phyloP scores from a whole-genome alignment of 1,140 invertebrate species.

The Drosophila parabipectinata region DNA sequence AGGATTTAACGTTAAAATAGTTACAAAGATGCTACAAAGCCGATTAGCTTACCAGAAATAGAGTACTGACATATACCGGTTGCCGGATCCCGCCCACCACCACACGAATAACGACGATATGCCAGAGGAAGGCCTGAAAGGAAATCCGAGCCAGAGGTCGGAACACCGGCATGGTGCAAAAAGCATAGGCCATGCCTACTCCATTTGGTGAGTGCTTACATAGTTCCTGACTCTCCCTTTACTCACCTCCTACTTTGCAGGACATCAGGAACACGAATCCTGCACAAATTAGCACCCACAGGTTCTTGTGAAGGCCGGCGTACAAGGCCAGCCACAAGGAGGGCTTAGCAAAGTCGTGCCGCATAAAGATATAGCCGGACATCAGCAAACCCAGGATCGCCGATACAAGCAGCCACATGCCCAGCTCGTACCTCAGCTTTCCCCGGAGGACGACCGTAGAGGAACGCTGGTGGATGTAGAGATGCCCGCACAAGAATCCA shows the following conservation, averaged over 20 bases:
- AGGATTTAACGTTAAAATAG: neutral
- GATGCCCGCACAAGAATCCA: slow-evolving; percentile 63
- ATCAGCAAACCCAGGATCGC: slow-evolving; percentile 42
- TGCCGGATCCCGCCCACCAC: slow-evolving; percentile 60
- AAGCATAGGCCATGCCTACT: slow-evolving; percentile 62
- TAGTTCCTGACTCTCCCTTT: neutral
- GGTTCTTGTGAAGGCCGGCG: slow-evolving; percentile 68
- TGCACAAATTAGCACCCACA: slow-evolving; percentile 67
- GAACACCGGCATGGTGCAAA: slow-evolving; percentile 54
- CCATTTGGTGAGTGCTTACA: neutral
- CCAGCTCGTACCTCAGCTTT: slow-evolving; percentile 41
- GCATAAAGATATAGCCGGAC: slow-evolving; percentile 71
- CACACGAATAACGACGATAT: slow-evolving; percentile 57
- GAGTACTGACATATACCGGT: slow-evolving; percentile 51
- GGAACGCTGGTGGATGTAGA: slow-evolving; percentile 51
- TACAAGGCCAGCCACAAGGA: slow-evolving; percentile 75
- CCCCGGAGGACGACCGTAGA: neutral
- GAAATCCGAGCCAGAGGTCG: slow-evolving; percentile 67
- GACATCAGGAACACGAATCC: slow-evolving; percentile 62
- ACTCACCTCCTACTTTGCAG: slow-evolving; percentile 69
- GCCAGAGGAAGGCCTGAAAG: slow-evolving; percentile 75
- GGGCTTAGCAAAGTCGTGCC: slow-evolving; percentile 61
- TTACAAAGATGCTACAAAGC: neutral
- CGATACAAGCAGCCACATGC: slow-evolving; percentile 53
- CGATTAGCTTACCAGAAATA: slow-evolving; percentile 44